Percentiles rank a stretch among this genome's conserved stretches.
These are phyloP conservation scores for Linnaemya tessellans DNA, from an alignment of 2,888 invertebrate species.

Conservation along the genomic window DNA sequence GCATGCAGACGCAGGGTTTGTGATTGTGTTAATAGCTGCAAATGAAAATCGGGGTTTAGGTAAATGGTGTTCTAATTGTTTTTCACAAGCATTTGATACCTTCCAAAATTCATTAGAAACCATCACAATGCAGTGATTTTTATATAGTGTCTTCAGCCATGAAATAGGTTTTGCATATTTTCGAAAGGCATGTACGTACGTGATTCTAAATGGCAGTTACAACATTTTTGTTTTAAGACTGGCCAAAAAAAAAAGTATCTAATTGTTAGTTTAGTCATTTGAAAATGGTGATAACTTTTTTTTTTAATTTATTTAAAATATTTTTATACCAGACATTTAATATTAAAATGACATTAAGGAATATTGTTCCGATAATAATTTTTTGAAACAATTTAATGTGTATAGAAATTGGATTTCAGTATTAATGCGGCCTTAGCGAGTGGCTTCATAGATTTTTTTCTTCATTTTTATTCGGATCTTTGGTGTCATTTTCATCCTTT, in stretches of 20 bases:
- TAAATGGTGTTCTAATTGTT: neutral
- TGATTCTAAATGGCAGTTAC: too few species aligned
- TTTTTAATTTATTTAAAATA: too few species aligned
- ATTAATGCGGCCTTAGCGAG: neutral
- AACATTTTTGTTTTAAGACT: too few species aligned
- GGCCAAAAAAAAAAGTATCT: too few species aligned
- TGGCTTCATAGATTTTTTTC: too few species aligned
- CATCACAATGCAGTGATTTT: neutral
- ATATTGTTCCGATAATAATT: too few species aligned
- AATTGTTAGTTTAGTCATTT: too few species aligned
- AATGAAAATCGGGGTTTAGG: neutral
- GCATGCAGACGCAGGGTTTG: neutral
- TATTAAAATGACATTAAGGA: too few species aligned
- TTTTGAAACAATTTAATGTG: neutral
- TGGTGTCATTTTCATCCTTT: neutral
- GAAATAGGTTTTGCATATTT: neutral
- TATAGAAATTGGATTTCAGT: neutral
- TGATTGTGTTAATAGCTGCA: neutral
- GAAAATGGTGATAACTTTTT: too few species aligned
- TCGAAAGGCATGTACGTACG: too few species aligned
- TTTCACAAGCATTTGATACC: neutral
- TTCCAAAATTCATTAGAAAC: neutral
- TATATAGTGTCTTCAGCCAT: neutral
- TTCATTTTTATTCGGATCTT: slow-evolving; percentile 1
- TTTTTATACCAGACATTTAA: too few species aligned